Base-by-base conservation (phyloP, 2,888 invertebrate species). In the Oconnorella tubifera region DNA sequence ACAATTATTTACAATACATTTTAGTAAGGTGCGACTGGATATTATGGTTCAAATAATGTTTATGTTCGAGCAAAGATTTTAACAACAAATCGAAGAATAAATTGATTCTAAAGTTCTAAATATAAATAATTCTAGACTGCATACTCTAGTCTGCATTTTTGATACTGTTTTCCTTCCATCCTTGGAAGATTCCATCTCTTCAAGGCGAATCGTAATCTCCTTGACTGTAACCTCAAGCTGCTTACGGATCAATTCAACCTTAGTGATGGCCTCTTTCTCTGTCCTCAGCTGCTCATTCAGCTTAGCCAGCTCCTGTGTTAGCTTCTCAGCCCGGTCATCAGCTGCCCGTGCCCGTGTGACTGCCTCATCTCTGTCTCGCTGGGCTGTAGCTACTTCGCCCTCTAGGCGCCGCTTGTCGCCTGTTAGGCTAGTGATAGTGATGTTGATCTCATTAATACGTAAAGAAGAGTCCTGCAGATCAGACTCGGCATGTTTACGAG, bases 211-310 rank as follows among this genome's bases (percentile, higher is more conserved):
- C 6, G 64, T 68, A 23, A 70, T 56, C 60, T 70, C 70, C 25
- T 68, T 59, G 33, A 65, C 32, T 25, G 57, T 57, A 32, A 33
- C 29, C 75, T 82, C 82, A 23, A 82, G 77, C 72, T 78, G 77
- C 68, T 82, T 82, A 67, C 80, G 76, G 59, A 80, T 76, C 49
- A 76, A 72, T 68, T 82, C 82, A 56, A 80, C 78, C 70, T 51
- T 60, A 29, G 2, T 50, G 48, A 28, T 50, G 50, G 27, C 50
- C 50, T 60, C 60, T 40, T 50, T n/a, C 33, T 59, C 63, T 2
- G 25, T 23, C 28, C 58, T 63, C 25, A 63, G 63, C 33, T 51
- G 53, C 23, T 64, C 64, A n/a, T n/a, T 56, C 31, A 56, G 23
- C 25, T 60, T 25, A 27, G 53, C 25, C 32, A 64, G 31, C 32